Base-by-base conservation (phyloP, 2,888 invertebrate genomes). In the Parthenolecanium corni region DNA sequence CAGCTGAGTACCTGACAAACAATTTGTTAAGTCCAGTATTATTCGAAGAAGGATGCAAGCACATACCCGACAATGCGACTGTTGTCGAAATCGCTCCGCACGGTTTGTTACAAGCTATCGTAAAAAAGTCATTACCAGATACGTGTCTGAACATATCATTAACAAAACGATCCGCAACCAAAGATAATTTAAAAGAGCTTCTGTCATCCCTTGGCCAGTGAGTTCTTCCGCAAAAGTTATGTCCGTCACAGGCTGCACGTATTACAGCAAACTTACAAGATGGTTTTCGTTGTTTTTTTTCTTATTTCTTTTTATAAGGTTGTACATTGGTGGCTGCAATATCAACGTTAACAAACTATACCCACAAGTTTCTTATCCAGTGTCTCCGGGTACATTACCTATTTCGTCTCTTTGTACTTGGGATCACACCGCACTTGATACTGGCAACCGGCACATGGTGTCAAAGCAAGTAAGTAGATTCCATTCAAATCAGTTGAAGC, bases 21-120 rank as follows among this genome's bases (percentile, higher is more conserved):
- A 84, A 83, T 70, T 73, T 83, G 52, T 72, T 82, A 67, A 83
- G 78, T 67, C 81, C 85, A 18, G 86, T 87, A 0, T 75, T 84
- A 18, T 89, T 90, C 73, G 89, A 91, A 71, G 92, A 93, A 74
- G 86, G 88, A 0, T 78, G 87, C 6, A 79, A 78, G 18, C 79
- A 86, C 69, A 84, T 94, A 68, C 91, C 89, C 1, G 78, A 80
- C 53, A 84, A 90, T 71, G 89, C 92, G 0, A 79, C 93, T 64
- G 81, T 84, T 4, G 84, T 94, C 66, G 94, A 94, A 74, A 83
- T 94, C 62, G 92, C 93, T 0, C 93, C 94, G 0, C 93, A 94
- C 69, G 86, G 89, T 6, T 78, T 94, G 0, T 79, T 94, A 36
- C 92, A 92, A 72, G 86, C 91, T 0, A 89, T 94, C 69, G 76